phyloP scores from a whole-genome alignment of 2,888 invertebrate genomes.

The Brenthis daphne region DNA sequence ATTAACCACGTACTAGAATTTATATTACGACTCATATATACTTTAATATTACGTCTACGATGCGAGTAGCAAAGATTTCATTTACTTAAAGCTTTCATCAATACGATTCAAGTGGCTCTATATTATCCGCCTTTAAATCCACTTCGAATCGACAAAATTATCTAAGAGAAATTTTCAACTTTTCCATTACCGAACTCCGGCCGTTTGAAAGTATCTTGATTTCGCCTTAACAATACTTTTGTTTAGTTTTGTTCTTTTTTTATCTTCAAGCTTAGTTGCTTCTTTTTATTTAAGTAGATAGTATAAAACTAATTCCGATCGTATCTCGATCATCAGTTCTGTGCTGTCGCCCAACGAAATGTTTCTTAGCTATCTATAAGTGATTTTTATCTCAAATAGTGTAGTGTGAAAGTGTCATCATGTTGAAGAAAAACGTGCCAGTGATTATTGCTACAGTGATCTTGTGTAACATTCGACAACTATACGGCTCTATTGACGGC shows the following conservation, averaged over 20 bases:
- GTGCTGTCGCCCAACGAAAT: constrained; percentile 57
- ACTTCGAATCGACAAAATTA: constrained; percentile 41
- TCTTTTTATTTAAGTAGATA: constrained; percentile 54
- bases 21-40: no score
- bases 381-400: constrained; percentile 43
- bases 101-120: neutral
- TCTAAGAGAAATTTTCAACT: constrained; percentile 43
- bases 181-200: constrained; percentile 44
- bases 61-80: neutral
- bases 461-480: constrained; percentile 48
- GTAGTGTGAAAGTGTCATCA: constrained; percentile 53
- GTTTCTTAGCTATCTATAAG: constrained; percentile 43
- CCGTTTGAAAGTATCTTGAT: constrained; percentile 58
- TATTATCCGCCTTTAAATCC: constrained; percentile 4
- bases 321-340: constrained; percentile 59
- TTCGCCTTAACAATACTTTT: constrained; percentile 57
- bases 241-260: constrained; percentile 57
- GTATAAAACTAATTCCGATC: constrained; percentile 71
- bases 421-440: constrained; percentile 58
- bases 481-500: constrained; percentile 53
- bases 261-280: constrained; percentile 51
- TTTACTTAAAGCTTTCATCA: neutral
- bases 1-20: no score
- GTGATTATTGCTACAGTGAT: constrained; percentile 51
- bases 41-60: no score